Conservation (phyloP, 2,888 invertebrate species). For the Lapara coniferarum region DNA sequence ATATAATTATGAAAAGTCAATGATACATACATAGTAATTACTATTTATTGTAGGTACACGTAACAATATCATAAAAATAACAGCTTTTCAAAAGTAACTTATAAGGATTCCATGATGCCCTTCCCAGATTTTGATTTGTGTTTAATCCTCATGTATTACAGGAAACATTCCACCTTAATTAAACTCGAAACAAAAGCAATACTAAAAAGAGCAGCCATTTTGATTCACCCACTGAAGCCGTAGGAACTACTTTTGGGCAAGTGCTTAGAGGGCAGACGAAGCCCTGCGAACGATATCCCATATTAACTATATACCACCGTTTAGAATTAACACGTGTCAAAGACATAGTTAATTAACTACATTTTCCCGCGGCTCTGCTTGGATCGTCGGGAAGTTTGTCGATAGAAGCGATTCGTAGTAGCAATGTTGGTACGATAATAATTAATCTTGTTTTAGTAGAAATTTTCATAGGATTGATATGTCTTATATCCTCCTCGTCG, state of each 20-base stretch:
- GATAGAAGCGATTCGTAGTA: background rate
- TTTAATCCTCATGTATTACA: background rate
- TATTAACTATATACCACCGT: constrained; percentile 50
- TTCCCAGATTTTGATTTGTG: background rate
- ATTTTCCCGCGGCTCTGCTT: background rate
- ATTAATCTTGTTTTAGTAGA: too few species aligned
- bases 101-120: background rate
- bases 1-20: too few species aligned
- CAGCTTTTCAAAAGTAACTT: background rate
- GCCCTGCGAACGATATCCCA: constrained; percentile 57
- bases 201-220: constrained; percentile 69
- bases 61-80: background rate
- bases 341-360: constrained; percentile 40
- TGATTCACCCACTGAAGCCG: constrained; percentile 69
- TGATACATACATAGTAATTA: too few species aligned
- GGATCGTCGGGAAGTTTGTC: background rate
- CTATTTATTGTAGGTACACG: too few species aligned
- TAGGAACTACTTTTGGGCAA: constrained; percentile 60
- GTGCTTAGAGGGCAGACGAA: constrained; percentile 68
- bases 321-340: constrained; percentile 52
- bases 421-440: background rate
- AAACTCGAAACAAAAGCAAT: constrained; percentile 23
- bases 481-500: too few species aligned
- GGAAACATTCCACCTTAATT: constrained; percentile 5
- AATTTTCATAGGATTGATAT: background rate